phyloP scores from a whole-genome alignment of 2,113 vertebrate species.

The Sardina pilchardus region DNA sequence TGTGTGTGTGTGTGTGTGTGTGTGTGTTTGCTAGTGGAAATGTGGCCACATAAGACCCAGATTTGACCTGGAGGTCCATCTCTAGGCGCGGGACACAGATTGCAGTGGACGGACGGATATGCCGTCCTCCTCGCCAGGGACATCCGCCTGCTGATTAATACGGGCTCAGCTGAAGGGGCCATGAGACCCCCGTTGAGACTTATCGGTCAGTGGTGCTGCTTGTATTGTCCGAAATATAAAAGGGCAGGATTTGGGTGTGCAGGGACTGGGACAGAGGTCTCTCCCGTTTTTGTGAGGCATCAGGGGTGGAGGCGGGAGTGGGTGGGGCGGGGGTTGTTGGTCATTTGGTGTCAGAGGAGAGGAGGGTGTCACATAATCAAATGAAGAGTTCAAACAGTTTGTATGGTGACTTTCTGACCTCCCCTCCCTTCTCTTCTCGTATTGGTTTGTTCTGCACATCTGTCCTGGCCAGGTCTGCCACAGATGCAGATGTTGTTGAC shows the following conservation, averaged over 20 bases:
- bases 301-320: neutral
- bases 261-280: neutral
- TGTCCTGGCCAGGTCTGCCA: conserved; percentile 61
- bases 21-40: neutral
- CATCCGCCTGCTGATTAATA: neutral
- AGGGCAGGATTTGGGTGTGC: neutral
- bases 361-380: neutral
- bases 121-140: neutral
- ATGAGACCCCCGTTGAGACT: neutral
- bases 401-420: neutral
- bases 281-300: neutral
- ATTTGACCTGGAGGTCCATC: neutral
- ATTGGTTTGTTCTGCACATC: conserved; percentile 61
- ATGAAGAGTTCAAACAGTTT: conserved; percentile 34
- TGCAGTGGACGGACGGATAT: neutral
- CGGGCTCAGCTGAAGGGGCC: neutral
- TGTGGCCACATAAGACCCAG: neutral
- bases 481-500: conserved; percentile 70
- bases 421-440: conserved; percentile 16
- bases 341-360: neutral
- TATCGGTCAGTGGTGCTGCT: neutral
- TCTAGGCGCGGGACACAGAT: neutral
- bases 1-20: neutral
- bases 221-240: neutral
- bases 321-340: neutral